A percentile compares a stretch with the other conserved stretches of the same genome.
Conservation (phyloP, 1,140 invertebrate species). For the Drosophila lini region DNA sequence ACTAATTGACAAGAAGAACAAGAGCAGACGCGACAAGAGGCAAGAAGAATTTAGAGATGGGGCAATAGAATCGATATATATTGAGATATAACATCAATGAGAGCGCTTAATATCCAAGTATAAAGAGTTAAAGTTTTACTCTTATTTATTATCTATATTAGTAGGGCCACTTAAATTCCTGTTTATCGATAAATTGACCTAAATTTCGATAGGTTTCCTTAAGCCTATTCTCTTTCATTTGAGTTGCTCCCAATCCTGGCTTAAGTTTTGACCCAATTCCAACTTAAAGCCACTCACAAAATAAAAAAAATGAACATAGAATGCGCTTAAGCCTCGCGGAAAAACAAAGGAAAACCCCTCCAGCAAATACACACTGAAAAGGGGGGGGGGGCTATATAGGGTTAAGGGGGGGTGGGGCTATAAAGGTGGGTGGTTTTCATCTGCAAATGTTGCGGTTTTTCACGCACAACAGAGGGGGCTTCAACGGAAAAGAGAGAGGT, state of each 20-base stretch:
- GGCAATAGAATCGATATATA: background rate
- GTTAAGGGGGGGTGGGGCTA: background rate
- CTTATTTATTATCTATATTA: background rate
- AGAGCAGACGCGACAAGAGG: slow-evolving; percentile 9
- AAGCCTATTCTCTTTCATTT: background rate
- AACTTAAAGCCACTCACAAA: slow-evolving; percentile 30
- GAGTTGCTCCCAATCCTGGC: slow-evolving; percentile 15
- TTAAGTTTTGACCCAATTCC: slow-evolving; percentile 30
- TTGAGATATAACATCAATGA: background rate
- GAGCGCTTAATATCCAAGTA: rapidly evolving
- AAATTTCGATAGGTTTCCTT: background rate
- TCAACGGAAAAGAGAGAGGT: background rate
- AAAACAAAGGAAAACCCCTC: slow-evolving; percentile 6
- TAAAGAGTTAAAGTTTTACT: background rate
- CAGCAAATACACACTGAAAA: background rate
- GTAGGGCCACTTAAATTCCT: background rate
- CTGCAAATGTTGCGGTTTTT: slow-evolving; percentile 70
- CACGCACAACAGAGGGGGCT: slow-evolving; percentile 30
- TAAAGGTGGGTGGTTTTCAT: slow-evolving; percentile 17
- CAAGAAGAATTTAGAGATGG: background rate
- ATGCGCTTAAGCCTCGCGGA: slow-evolving; percentile 19
- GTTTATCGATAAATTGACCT: background rate
- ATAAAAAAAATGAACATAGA: background rate
- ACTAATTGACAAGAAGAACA: slow-evolving; percentile 68
- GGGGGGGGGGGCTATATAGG: slow-evolving; percentile 15